phyloP scores from a whole-genome alignment of 1,140 invertebrate genomes.

The Uloborus diversus region DNA sequence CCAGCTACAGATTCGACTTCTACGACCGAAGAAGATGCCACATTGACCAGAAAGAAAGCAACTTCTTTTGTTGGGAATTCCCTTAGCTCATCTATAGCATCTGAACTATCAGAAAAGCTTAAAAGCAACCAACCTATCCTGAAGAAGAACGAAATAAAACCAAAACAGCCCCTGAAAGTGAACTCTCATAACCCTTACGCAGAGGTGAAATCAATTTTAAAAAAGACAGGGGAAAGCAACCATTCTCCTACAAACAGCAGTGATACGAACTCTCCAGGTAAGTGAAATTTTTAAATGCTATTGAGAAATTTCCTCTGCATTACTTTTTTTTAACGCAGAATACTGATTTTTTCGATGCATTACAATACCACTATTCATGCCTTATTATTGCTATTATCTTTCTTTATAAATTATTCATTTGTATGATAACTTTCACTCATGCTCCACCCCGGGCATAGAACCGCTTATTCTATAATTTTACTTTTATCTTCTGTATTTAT shows the following conservation, averaged over 20 bases:
- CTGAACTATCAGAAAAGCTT: conserved; percentile 28
- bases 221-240: conserved; percentile 53
- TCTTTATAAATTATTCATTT: no score
- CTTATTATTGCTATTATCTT: no score
- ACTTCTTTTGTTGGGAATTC: background rate
- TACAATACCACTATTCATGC: no score
- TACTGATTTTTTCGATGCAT: no score
- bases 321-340: no score
- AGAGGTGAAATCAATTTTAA: conserved; percentile 59
- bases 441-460: no score
- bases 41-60: background rate
- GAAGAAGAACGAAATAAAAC: conserved; percentile 35
- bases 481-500: no score
- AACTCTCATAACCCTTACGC: conserved; percentile 47
- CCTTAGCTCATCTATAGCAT: conserved; percentile 21
- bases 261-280: background rate
- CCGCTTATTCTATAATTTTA: no score
- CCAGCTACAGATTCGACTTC: background rate
- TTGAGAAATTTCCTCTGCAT: no score
- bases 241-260: background rate
- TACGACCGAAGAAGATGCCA: background rate
- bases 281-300: no score
- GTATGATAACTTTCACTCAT: no score
- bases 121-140: conserved; percentile 40
- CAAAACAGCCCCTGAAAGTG: conserved; percentile 20